Conservation (phyloP, 2,888 invertebrate genomes). For the Drosophila silvestris region DNA sequence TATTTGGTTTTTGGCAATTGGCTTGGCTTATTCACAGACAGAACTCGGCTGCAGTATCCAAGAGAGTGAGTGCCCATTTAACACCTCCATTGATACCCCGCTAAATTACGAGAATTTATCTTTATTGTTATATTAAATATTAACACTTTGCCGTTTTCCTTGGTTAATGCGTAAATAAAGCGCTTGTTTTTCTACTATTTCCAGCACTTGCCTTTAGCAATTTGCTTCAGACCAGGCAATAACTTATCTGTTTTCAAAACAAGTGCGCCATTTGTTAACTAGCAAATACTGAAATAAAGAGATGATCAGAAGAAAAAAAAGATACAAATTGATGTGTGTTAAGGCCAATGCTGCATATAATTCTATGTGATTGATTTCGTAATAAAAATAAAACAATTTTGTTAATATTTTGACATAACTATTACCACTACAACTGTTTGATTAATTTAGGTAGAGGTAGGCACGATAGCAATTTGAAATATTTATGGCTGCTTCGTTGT, state of each 20-base stretch:
- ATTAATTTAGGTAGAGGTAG: neutral
- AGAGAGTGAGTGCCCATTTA: slow-evolving; percentile 54
- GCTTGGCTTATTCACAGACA: slow-evolving; percentile 25
- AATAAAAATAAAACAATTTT: neutral
- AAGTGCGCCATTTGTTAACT: slow-evolving; percentile 8
- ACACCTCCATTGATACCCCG: slow-evolving; percentile 61
- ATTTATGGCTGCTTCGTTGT: neutral
- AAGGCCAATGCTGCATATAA: neutral
- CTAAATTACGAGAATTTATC: slow-evolving; percentile 34
- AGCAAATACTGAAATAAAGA: neutral
- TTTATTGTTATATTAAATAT: slow-evolving; percentile 35
- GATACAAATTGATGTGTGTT: neutral
- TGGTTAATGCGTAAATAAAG: slow-evolving; percentile 8
- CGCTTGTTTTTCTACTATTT: slow-evolving; percentile 3
- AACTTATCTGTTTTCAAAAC: neutral
- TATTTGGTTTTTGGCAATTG: slow-evolving; percentile 8
- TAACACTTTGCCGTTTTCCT: slow-evolving; percentile 18
- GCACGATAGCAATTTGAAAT: neutral
- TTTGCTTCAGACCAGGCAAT: neutral
- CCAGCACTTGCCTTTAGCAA: slow-evolving; percentile 1
- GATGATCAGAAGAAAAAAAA: neutral
- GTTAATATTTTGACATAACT: neutral
- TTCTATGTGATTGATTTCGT: neutral
- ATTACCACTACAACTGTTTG: neutral
- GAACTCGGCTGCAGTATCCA: slow-evolving; percentile 28